These are phyloP conservation scores for Epizoanthus ramosus DNA, from an alignment of 92 coral and sea anemone genomes.

Conservation along the genomic window DNA sequence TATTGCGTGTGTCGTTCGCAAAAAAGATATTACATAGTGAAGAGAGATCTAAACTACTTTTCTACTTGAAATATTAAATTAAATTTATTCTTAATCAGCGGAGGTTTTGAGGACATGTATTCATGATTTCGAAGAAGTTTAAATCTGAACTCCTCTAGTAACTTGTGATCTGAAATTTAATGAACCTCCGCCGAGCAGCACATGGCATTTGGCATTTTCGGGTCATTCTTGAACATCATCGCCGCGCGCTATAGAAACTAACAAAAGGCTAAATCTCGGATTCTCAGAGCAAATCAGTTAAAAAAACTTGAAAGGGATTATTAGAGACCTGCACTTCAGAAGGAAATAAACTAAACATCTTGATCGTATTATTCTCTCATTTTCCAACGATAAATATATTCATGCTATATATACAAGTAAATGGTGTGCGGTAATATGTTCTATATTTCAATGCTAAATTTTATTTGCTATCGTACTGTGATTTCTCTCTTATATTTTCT, in stretches of 20 bases:
- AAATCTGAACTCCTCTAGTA: slow-evolving; percentile 23
- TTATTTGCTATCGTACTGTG: slow-evolving; percentile 45
- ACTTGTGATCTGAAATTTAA: slow-evolving; percentile 61
- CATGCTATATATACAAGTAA: slow-evolving; percentile 68
- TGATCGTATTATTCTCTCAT: slow-evolving; percentile 61
- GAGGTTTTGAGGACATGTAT: slow-evolving; percentile 5
- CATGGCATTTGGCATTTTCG: slow-evolving; percentile 63
- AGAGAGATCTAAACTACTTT: slow-evolving; percentile 14
- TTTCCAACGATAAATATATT: slow-evolving; percentile 73
- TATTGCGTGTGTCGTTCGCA: slow-evolving; percentile 67
- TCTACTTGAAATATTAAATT: slow-evolving; percentile 9
- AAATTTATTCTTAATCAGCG: slow-evolving; percentile 21
- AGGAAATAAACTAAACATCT: slow-evolving; percentile 53
- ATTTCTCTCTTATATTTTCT: slow-evolving; percentile 36
- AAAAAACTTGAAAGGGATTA: slow-evolving; percentile 12
- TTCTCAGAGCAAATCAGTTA: slow-evolving; percentile 36
- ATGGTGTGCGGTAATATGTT: slow-evolving; percentile 76
- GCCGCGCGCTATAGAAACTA: slow-evolving; percentile 80
- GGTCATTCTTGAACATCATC: slow-evolving; percentile 89
- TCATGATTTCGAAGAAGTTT: slow-evolving; percentile 5
- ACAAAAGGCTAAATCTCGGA: slow-evolving; percentile 76
- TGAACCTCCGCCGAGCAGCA: slow-evolving; percentile 68
- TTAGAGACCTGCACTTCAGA: slow-evolving; percentile 31
- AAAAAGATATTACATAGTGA: slow-evolving; percentile 41
- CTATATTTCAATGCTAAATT: slow-evolving; percentile 63